A percentile compares a stretch with the other conserved stretches of the same genome.
phyloP scores from a whole-genome alignment of 1,140 invertebrate species.

The Carposina sasakii region DNA sequence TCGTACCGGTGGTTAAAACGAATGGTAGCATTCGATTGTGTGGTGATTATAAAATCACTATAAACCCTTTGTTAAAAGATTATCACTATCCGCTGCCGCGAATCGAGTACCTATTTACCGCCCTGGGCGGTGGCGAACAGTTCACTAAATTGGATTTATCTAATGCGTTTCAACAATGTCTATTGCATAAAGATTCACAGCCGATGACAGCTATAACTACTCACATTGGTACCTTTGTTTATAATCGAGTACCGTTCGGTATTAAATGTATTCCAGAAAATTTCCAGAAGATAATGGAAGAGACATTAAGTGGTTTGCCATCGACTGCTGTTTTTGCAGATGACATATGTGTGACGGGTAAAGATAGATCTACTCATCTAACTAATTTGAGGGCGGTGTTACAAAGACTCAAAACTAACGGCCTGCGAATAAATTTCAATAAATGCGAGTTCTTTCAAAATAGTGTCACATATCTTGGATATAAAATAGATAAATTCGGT shows the following conservation, averaged over 20 bases:
- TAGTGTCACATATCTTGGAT: constrained; percentile 34
- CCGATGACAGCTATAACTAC: constrained; percentile 33
- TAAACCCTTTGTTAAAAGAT: constrained; percentile 25
- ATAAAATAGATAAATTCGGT: constrained; percentile 29
- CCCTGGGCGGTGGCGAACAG: constrained; percentile 25
- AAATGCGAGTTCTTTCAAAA: constrained; percentile 36
- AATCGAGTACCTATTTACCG: constrained; percentile 5
- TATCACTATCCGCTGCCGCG: constrained; percentile 19
- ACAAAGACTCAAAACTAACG: constrained; percentile 5
- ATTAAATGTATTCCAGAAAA: constrained; percentile 30
- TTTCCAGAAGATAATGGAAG: constrained; percentile 36
- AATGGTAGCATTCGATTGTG: constrained; percentile 4
- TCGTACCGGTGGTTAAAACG: constrained; percentile 7
- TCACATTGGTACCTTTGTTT: constrained; percentile 33
- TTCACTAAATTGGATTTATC: constrained; percentile 33
- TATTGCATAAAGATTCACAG: constrained; percentile 23
- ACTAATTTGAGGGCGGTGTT: constrained; percentile 13
- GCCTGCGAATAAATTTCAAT: constrained; percentile 27
- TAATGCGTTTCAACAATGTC: constrained; percentile 24
- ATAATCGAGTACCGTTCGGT: constrained; percentile 32
- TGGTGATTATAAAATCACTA: constrained; percentile 18
- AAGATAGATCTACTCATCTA: constrained; percentile 13
- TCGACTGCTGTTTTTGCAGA: constrained; percentile 22
- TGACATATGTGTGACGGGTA: constrained; percentile 28
- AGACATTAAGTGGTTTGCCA: constrained; percentile 20